Conservation (phyloP, 2,113 vertebrate genomes). For the Sardina pilchardus region DNA sequence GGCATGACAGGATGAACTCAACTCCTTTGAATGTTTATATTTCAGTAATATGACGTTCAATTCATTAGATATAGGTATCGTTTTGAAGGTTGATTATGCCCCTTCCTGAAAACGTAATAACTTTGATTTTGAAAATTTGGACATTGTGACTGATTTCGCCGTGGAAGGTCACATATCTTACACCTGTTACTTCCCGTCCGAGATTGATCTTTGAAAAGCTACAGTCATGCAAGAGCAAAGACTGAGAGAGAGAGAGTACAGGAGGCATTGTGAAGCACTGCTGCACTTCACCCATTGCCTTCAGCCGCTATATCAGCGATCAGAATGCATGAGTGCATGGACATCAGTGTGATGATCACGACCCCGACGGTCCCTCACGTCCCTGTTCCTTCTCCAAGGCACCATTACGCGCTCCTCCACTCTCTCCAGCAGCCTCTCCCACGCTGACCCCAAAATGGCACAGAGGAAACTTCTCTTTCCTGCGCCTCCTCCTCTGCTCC, state of each 20-base stretch:
- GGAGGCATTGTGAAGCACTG: neutral
- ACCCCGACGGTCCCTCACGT: neutral
- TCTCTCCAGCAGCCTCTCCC: slow-evolving; percentile 25
- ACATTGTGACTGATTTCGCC: no score
- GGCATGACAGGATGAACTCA: no score
- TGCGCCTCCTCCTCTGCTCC: slow-evolving; percentile 39
- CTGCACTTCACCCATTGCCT: neutral
- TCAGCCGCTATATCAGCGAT: neutral
- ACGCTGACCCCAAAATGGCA: slow-evolving; percentile 32
- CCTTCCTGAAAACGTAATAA: no score
- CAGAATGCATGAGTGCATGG: neutral
- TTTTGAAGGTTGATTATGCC: no score
- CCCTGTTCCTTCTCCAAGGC: slow-evolving; percentile 1
- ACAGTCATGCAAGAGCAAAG: no score
- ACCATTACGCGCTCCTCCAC: slow-evolving; percentile 35
- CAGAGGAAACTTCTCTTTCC: slow-evolving; percentile 22
- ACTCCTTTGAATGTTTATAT: no score
- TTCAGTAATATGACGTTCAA: no score
- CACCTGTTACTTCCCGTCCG: neutral
- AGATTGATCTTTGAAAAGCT: neutral
- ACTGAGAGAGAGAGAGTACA: no score
- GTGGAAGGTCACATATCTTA: no score
- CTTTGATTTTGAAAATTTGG: no score
- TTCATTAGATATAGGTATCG: no score
- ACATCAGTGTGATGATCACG: neutral